Base-by-base conservation (phyloP, 2,888 invertebrate species). In the Campoplex nolae region DNA sequence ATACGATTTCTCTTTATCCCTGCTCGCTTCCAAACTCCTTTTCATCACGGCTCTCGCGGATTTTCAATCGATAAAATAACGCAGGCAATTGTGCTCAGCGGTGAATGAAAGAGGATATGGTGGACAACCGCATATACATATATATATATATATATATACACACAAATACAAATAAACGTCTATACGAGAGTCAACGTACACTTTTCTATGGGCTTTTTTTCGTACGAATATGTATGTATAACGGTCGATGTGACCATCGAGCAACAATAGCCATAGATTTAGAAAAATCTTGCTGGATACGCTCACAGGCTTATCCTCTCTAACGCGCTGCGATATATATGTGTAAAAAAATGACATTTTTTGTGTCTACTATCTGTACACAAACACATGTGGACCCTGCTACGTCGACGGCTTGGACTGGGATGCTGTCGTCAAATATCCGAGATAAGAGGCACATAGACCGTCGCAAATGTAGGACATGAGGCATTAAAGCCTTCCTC, bases 61-160 rank as follows among this genome's bases (percentile, higher is more conserved):
- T 80, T 85, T 82, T 76, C 68, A 87, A 85, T 87, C 83, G 88
- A 87, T 73, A 88, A 85, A 88, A 88, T 87, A 87, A 87, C 23
- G 23, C 85, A 77, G 35, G 54, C 70, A 76, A 85, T 87, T 86
- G 89, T 88, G 75, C 65, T 75, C 42, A 62, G 67, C 80, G 48
- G 28, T 28, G 45, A 77, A 85, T 51, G 68, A 85, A 80, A 71
- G 51, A 67, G 73, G 56, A 76, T 32, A 62, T 9, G 16, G 68
- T n/a, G 68, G 11, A 42, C 42, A 18, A 35, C 11, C 28, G 28
- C 42, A 70, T 70, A 42, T 18, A 38, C 1, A 38, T 8, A 38
- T 23, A 23, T 23, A 23, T 23, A 23, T 23, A 23, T 23, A 23
- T 23, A 23, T 23, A 23, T 23, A 23, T 23, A 23, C n/a, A n/a